A percentile compares a stretch with the other conserved stretches of the same genome.
These are phyloP conservation scores for Crotalus viridis DNA, from an alignment of 2,113 vertebrate species.

Conservation along the genomic window DNA sequence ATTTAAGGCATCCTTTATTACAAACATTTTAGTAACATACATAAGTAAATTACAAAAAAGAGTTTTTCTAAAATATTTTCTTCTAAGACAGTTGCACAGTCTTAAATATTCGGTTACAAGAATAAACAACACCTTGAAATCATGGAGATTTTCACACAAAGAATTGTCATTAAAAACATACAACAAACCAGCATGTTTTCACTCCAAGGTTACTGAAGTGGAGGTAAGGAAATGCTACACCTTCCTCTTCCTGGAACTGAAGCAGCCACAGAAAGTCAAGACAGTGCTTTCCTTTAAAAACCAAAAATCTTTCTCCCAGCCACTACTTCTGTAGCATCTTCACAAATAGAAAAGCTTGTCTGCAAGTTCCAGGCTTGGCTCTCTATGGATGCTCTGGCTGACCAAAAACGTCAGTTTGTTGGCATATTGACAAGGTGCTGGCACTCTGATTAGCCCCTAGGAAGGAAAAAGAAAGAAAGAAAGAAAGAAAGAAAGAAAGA, in stretches of 20 bases:
- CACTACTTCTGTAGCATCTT: background rate
- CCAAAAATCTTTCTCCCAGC: background rate
- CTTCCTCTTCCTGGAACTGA: background rate
- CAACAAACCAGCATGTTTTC: background rate
- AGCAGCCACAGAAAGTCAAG: background rate
- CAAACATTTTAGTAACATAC: background rate
- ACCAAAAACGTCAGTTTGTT: conserved; percentile 49
- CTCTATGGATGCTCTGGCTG: conserved; percentile 40
- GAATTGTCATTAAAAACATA: background rate
- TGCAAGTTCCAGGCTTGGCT: conserved; percentile 57
- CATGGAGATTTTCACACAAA: background rate
- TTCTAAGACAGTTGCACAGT: background rate
- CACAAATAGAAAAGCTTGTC: conserved; percentile 57
- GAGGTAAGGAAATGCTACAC: background rate
- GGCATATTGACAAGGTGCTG: conserved; percentile 53
- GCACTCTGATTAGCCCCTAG: conserved; percentile 44
- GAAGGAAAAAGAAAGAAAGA: no score
- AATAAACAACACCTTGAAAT: background rate
- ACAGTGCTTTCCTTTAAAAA: background rate
- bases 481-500: no score
- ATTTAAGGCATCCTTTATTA: background rate
- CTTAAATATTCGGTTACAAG: background rate
- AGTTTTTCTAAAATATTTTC: background rate
- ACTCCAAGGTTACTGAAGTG: background rate
- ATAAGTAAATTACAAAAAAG: background rate